Base-by-base conservation (phyloP, 2,797 vertebrate species). In the Dicrostonyx torquatus region DNA sequence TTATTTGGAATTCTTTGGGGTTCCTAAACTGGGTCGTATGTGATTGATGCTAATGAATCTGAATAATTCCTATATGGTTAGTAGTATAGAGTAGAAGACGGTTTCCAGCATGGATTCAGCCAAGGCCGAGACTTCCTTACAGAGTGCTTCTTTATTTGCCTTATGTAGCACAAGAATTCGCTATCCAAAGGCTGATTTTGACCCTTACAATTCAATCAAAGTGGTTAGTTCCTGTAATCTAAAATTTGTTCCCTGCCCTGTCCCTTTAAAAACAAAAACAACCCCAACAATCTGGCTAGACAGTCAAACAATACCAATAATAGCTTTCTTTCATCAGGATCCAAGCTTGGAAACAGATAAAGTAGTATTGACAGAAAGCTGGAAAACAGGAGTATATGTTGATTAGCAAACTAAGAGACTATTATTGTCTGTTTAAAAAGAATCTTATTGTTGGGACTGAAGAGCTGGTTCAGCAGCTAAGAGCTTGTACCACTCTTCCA, bases 321-420 rank as follows among this genome's bases (percentile, higher is more conserved):
- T 60, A 93, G 60, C 53, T 93, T 40, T 62, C 3, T 31, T 26
- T 91, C 68, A 84, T 66, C 50, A 83, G 50, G n/a, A 40, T 89
- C 58, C 34, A 80, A 34, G 60, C 24, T 64, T 72, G 92, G 58
- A 96, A 75, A 93, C n/a, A 58, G 60, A 95, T 82, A 48, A 94
- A 85, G 62, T 34, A 43, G n/a, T 73, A 37, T 68, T 68, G 0
- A 86, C 85, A 64, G 68, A 95, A 96, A 90, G 45, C 11, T 72
- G 29, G 26, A 55, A 86, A 37, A 58, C 75, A 89, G 50, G 34
- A 77, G 5, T 91, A 10, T 60, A 45, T 91, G 9, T 43, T 80
- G 29, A 45, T 80, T 45, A n/a, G 37, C 58, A 95, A n/a, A 89
- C n/a, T 11, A 83, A 37, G n/a, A 83, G 18, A 43, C 66, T n/a